Evolutionary conservation across 2,113 vertebrate genomes (phyloP).

Genomic region (Theristicus caerulescens): DNA sequence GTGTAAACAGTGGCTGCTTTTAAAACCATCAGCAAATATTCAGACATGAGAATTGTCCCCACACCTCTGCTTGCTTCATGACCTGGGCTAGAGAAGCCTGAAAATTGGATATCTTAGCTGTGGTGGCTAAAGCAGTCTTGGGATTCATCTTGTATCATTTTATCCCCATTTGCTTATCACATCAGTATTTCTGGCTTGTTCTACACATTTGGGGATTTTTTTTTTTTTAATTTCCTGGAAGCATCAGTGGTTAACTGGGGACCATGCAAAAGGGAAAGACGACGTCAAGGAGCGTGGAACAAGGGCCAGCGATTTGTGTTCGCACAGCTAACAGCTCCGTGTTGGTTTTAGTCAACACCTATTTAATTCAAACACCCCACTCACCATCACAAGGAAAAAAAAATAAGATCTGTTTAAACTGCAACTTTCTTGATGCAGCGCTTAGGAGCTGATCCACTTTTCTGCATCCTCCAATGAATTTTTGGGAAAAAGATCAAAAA

Average conservation of each 20-base stretch:
- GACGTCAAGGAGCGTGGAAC: neutral
- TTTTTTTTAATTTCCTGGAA: neutral
- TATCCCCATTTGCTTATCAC: neutral
- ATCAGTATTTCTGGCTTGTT: neutral
- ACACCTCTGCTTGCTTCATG: neutral
- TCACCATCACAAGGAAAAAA: neutral
- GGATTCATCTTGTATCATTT: neutral
- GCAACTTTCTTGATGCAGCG: neutral
- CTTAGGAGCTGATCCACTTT: neutral
- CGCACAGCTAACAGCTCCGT: fast-evolving
- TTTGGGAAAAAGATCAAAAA: slow-evolving; percentile 15
- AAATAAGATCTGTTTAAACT: neutral
- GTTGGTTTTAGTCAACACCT: neutral
- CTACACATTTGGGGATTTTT: neutral
- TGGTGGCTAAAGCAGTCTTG: neutral
- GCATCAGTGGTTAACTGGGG: fast-evolving
- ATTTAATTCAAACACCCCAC: neutral
- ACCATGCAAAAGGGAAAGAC: neutral
- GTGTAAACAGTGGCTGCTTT: neutral
- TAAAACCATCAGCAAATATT: neutral
- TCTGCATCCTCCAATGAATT: neutral
- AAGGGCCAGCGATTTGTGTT: neutral
- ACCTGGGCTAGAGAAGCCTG: neutral
- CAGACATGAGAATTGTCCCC: neutral
- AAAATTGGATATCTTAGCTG: neutral